Base-by-base conservation (phyloP, 1,140 invertebrate species). In the Marisa cornuarietis region DNA sequence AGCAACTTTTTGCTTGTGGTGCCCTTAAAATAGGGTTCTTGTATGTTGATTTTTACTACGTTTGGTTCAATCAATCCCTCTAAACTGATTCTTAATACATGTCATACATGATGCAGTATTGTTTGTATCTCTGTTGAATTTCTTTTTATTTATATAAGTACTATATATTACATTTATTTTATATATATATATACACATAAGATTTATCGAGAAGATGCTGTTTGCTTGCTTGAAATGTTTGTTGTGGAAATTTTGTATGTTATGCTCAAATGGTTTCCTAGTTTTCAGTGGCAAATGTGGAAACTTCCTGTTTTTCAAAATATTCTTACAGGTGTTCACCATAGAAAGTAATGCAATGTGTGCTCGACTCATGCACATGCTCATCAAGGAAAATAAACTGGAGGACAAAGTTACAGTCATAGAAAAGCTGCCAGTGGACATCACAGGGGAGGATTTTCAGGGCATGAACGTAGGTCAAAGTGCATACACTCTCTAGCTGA, bases 291-390 rank as follows among this genome's bases (percentile, higher is more conserved):
- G 3, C 18, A 73, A 6, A 14, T 7, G 58, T 73, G 22, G 5
- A 52, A 42, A 61, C n/a, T 42, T 14, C 51, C 13, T 13, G 18
- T 7, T 65, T 22, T 51, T 66, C 22, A n/a, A 11, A 54, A 74
- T 76, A 18, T 74, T 11, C 94, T 81, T 81, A 42, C 75, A 88
- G 85, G 90, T 91, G 3, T 89, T 94, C 84, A 92, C 95, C 73
- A 84, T 95, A 49, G 96, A 97, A 87, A 92, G 83, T 7, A 90
- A 90, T 81, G 81, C 80, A 49, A 77, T 88, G 42, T 87, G 85
- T 74, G 81, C 83, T 11, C 83, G 83, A 78, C 83, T 91, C 24
- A 80, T 91, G 24, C 72, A 86, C 76, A 76, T 85, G 10, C 91
- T 90, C 80, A 81, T 89, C 22, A 78, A 72, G 13, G 65, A 85